Evolutionary conservation across 2,888 invertebrate genomes (phyloP).

Genomic region (Conomelus anceps): DNA sequence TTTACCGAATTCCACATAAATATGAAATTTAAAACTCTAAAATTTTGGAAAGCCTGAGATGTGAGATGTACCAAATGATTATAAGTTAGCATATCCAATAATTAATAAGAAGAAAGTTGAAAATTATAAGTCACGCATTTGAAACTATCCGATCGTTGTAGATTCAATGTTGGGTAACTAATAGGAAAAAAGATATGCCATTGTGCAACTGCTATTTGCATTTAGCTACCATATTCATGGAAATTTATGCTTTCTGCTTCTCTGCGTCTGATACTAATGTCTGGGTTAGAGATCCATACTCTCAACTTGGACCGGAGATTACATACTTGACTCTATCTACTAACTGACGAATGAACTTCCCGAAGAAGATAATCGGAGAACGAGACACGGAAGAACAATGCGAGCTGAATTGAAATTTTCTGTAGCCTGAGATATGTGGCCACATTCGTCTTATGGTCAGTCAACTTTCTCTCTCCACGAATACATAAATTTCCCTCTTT

Average conservation of each 20-base stretch:
- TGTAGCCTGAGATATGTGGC: not conserved
- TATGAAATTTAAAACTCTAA: too few species aligned
- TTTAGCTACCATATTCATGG: not conserved
- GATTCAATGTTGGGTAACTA: not conserved
- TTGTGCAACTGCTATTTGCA: not conserved
- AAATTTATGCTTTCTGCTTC: not conserved
- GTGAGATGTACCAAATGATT: too few species aligned
- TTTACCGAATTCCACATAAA: too few species aligned
- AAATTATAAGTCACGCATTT: not conserved
- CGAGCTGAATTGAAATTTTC: not conserved
- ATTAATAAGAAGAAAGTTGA: not conserved
- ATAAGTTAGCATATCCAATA: not conserved
- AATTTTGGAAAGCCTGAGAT: too few species aligned
- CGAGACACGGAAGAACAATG: not conserved
- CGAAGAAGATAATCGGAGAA: too few species aligned
- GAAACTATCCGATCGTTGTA: not conserved
- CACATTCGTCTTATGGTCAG: not conserved
- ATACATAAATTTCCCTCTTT: not conserved
- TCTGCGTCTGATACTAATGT: not conserved
- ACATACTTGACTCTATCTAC: not conserved
- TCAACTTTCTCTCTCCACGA: not conserved
- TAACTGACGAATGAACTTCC: not conserved
- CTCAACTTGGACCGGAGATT: not conserved
- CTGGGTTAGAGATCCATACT: not conserved
- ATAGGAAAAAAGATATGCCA: not conserved